A percentile compares a stretch with the other conserved stretches of the same genome.
These are phyloP conservation scores for Odontothrips loti DNA, from an alignment of 2,888 invertebrate species.

Conservation along the genomic window DNA sequence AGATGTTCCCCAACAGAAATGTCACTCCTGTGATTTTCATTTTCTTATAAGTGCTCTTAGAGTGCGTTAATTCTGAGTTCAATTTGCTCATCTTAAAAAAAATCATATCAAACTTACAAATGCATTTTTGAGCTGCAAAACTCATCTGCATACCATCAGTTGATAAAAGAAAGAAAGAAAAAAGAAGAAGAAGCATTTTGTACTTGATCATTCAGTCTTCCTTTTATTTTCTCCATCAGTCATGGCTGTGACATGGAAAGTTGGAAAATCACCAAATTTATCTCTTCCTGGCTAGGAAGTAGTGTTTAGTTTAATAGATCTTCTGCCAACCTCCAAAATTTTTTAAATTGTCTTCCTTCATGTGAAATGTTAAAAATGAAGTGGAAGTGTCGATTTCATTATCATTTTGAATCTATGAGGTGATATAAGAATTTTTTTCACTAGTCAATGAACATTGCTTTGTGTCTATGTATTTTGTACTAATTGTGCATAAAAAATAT, in stretches of 20 bases:
- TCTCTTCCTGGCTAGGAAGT: background rate
- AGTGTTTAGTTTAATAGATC: too few relatives aligned
- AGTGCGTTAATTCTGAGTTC: too few relatives aligned
- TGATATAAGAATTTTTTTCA: background rate
- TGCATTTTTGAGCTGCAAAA: too few relatives aligned
- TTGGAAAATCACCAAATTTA: background rate
- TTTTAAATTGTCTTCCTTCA: background rate
- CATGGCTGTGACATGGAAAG: background rate
- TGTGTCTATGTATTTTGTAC: background rate
- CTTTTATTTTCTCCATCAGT: background rate
- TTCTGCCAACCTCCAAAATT: background rate
- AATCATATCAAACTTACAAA: too few relatives aligned
- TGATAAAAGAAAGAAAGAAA: background rate
- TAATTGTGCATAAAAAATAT: background rate
- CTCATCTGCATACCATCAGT: background rate
- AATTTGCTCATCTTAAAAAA: too few relatives aligned
- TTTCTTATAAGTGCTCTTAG: too few relatives aligned
- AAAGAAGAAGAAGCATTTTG: background rate
- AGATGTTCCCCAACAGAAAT: background rate
- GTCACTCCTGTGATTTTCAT: background rate
- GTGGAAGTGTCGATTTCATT: background rate
- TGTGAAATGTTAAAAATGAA: background rate
- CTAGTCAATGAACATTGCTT: constrained; percentile 19
- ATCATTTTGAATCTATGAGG: background rate
- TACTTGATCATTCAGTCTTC: background rate